Evolutionary conservation across 23 tunicate species (phyloP).

Genomic region (Styela clava): DNA sequence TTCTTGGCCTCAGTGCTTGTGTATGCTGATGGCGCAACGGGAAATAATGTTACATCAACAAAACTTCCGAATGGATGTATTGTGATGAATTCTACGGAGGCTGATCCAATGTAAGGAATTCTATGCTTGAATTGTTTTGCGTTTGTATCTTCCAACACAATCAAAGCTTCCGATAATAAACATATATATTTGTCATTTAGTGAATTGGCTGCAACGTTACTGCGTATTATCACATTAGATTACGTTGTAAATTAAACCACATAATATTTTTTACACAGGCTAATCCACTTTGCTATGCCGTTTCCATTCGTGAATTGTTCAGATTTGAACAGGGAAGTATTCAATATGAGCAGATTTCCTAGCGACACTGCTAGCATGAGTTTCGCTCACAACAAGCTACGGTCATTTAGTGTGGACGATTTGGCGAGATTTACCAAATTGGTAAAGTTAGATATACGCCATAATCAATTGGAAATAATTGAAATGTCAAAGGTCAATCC

Average conservation of each 20-base stretch:
- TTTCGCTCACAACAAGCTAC: slow-evolving; percentile 52
- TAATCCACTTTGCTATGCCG: slow-evolving; percentile 16
- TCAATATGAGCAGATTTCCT: slow-evolving; percentile 34
- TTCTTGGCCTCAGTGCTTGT: background rate
- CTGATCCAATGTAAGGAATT: background rate
- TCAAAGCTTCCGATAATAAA: too few relatives aligned
- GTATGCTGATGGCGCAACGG: background rate
- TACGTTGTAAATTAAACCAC: background rate
- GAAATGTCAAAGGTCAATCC: slow-evolving; percentile 26
- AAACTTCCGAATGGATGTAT: background rate
- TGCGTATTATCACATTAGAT: background rate
- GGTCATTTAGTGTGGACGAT: slow-evolving; percentile 51
- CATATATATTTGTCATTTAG: too few relatives aligned
- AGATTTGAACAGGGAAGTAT: slow-evolving; percentile 22
- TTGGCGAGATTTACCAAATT: slow-evolving; percentile 25
- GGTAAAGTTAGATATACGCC: slow-evolving; percentile 30
- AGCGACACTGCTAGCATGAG: slow-evolving; percentile 50
- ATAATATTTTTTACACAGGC: background rate
- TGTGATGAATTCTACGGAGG: background rate
- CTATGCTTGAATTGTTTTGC: too few relatives aligned
- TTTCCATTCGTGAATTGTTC: slow-evolving; percentile 66
- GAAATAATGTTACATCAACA: background rate
- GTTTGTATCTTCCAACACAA: too few relatives aligned
- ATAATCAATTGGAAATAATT: slow-evolving; percentile 33
- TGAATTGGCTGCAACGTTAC: background rate